Evolutionary conservation across 92 coral and sea anemone species (phyloP), one percentile per base, ranked within the genome.

Genomic region (Palythoa grandiflora): DNA sequence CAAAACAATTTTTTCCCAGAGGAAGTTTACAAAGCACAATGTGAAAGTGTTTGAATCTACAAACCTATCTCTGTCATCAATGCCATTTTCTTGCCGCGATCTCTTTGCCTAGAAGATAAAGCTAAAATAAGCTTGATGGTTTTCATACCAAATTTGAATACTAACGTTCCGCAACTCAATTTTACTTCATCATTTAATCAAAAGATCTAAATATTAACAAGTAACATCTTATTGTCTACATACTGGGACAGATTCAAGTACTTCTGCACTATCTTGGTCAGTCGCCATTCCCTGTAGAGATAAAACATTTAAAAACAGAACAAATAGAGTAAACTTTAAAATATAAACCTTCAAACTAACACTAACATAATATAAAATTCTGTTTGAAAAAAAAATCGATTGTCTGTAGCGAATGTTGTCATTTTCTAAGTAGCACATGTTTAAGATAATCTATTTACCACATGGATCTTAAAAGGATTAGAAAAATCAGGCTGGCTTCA

Each of bases 191-290:
- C 54, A 73, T 73, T 72, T 73, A 55, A 50, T 66, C 63, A 77
- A 66, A 19, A 3, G 28, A 39, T 19, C 38, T 10, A 36, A 35
- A 11, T 71, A 44, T 71, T 20, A 84, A 84, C 59, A 81, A 37
- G 86, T 51, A 81, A 70, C 53, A 77, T 77, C 47, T 54, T 20
- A 28, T 60, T 71, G 71, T 59, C 51, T 68, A 87, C 97, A 85
- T 94, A 95, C 98, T 61, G 98, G 98, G 37, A 89, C 83, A 78
- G 92, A 89, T 44, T 95, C 98, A 84, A 95, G 92, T 57, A 90
- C 92, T 68, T 95, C 98, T 12, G 98, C 88, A 75, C 89, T 95
- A 19, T 93, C 98, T 77, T 93, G 96, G 71, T 95, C 98, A 68
- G 98, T 87, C 6, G 98, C 98, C 98, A 95, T 95, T 50, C 94